These are phyloP conservation scores for Girardia tigrina DNA, from an alignment of 2,888 invertebrate species.

Conservation along the genomic window DNA sequence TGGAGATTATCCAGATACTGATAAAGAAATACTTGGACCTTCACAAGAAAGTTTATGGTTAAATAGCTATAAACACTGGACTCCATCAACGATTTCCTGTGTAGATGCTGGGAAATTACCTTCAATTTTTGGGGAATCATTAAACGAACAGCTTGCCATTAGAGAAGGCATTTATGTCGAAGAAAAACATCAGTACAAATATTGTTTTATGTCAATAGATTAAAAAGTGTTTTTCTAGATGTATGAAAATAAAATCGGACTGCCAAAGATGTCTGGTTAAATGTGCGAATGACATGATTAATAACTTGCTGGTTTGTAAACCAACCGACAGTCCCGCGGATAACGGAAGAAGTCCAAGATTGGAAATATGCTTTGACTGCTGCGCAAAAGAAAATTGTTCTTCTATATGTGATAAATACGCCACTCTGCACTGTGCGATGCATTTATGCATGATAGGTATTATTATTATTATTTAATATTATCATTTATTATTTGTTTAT, in stretches of 20 bases:
- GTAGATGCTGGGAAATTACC: constrained; percentile 12
- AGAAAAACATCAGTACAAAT: neutral
- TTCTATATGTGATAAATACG: constrained; percentile 27
- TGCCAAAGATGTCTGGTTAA: constrained; percentile 24
- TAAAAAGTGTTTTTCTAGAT: neutral
- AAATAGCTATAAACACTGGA: neutral
- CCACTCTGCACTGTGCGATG: constrained; percentile 26
- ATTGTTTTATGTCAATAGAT: no score
- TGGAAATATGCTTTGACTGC: constrained; percentile 33
- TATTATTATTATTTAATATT: no score
- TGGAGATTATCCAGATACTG: neutral
- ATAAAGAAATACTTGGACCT: neutral
- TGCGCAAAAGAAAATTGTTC: constrained; percentile 36
- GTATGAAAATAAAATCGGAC: constrained; percentile 6
- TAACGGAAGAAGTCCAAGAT: constrained; percentile 31
- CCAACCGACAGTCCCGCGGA: constrained; percentile 30
- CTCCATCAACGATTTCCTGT: neutral
- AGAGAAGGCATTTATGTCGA: neutral
- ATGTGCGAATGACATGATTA: neutral
- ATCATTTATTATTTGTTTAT: no score
- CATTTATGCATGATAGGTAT: constrained; percentile 32
- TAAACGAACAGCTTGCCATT: neutral
- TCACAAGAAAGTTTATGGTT: neutral
- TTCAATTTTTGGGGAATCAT: neutral
- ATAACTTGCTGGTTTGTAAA: constrained; percentile 19